Evolutionary conservation across 2,113 vertebrate genomes (phyloP).

Genomic region (Apodemus speciosus): DNA sequence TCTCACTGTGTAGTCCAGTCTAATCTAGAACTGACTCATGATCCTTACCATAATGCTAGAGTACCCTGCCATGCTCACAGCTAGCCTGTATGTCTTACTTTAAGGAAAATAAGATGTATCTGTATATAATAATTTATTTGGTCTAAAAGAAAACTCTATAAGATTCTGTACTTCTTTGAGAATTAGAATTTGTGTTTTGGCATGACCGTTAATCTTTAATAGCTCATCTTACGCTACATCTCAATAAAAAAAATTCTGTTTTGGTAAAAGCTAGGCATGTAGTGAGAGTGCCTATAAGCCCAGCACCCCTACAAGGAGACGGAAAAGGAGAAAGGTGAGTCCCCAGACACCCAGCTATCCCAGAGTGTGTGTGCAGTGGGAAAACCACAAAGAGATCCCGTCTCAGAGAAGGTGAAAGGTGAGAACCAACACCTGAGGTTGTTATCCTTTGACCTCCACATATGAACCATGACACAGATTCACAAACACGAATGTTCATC

Average conservation of each 20-base stretch:
- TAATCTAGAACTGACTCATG: background rate
- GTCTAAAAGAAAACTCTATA: slow-evolving; percentile 6
- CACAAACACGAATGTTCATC: background rate
- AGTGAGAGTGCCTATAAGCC: background rate
- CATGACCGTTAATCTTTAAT: background rate
- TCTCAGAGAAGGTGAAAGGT: background rate
- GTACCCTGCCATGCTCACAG: background rate
- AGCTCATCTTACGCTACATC: background rate
- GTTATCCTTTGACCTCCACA: background rate
- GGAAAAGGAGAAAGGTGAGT: background rate
- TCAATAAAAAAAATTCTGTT: too few relatives aligned
- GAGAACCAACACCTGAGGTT: background rate
- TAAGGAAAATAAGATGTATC: background rate
- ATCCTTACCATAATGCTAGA: background rate
- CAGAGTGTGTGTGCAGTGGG: background rate
- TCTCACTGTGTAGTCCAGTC: background rate
- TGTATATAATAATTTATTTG: background rate
- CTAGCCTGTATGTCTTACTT: background rate
- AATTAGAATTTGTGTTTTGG: background rate
- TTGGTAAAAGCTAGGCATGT: background rate
- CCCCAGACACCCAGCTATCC: background rate
- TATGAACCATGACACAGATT: background rate
- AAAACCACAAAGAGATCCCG: background rate
- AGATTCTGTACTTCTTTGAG: background rate
- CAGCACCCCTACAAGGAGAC: background rate